These are phyloP conservation scores for Lasioglossum morio DNA, from an alignment of 2,888 invertebrate species.

Conservation along the genomic window DNA sequence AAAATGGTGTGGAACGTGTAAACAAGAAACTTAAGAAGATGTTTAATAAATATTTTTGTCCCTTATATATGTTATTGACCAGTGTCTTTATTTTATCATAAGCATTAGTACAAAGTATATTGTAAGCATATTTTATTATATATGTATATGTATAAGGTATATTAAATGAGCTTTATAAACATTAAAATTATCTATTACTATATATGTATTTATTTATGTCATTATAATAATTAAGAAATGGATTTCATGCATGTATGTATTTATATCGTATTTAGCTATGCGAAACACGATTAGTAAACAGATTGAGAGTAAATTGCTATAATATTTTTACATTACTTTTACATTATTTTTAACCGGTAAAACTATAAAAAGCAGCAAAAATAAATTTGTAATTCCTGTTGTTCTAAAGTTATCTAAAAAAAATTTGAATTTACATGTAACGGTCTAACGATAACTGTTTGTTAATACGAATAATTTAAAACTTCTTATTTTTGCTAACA, in stretches of 20 bases:
- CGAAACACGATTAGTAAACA: neutral
- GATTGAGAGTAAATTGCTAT: neutral
- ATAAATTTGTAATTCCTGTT: neutral
- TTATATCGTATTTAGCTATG: neutral
- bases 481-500: neutral
- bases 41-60: constrained; percentile 50
- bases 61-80: constrained; percentile 23
- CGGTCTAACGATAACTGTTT: neutral
- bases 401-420: neutral
- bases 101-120: constrained; percentile 40
- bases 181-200: constrained; percentile 46
- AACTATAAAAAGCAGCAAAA: neutral
- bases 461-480: neutral
- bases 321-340: neutral
- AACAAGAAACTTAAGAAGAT: constrained; percentile 30
- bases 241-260: neutral
- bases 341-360: neutral
- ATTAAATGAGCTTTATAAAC: constrained; percentile 21
- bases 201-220: neutral
- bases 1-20: constrained; percentile 35
- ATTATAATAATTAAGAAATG: neutral
- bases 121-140: constrained; percentile 39
- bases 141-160: constrained; percentile 30
- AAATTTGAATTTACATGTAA: neutral
- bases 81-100: constrained; percentile 39